Percentiles rank a stretch among this genome's conserved stretches.
Conservation (phyloP, 2,113 vertebrate genomes). For the crab-eating macaque (Macaca fascicularis) region T2T-MFA8v1.1 NC_088385.1:126175501-126176000, state of each 20-base stretch:
- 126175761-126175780: not conserved
- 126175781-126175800: not conserved
- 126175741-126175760: not conserved
- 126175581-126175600: not conserved
- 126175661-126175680: not conserved
- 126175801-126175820: not conserved
- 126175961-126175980: not conserved
- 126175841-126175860: conserved; percentile 19
- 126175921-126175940: not conserved
- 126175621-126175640: not conserved
- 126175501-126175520: not conserved
- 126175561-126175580: not conserved
- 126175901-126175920: rapidly evolving
- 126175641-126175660: not conserved
- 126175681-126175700: not conserved
- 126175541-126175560: not conserved
- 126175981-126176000: not conserved
- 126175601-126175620: not conserved
- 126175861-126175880: not conserved
- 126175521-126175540: not conserved
- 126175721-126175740: rapidly evolving
- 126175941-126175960: not conserved
- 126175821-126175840: conserved; percentile 52
- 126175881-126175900: not conserved
- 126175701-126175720: not conserved